Evolutionary conservation across 2,797 vertebrate genomes (phyloP).

Genomic region (Taenioides sp.): DNA sequence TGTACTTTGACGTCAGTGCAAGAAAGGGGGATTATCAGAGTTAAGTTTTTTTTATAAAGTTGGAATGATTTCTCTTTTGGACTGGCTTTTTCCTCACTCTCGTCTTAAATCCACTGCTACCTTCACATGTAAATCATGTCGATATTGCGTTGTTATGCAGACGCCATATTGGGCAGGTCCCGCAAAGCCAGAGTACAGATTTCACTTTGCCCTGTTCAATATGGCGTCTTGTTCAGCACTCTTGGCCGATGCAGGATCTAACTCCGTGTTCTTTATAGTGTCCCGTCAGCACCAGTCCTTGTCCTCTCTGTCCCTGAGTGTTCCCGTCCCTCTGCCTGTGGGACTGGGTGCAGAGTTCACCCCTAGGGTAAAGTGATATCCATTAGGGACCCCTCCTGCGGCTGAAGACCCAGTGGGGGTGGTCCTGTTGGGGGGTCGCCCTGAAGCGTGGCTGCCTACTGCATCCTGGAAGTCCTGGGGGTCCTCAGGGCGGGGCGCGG

Average conservation of each 20-base stretch:
- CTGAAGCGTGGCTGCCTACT: constrained; percentile 83
- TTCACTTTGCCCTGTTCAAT: not conserved
- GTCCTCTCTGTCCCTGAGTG: constrained; percentile 87
- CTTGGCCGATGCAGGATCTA: not conserved
- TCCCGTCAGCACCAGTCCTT: constrained; percentile 94
- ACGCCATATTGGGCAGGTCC: not conserved
- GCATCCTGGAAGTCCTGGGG: constrained; percentile 45
- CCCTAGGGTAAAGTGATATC: constrained; percentile 92
- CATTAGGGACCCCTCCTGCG: constrained; percentile 87
- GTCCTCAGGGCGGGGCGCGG: constrained; percentile 83
- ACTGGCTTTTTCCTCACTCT: constrained; percentile 25
- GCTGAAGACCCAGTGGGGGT: constrained; percentile 63
- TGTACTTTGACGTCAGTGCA: constrained; percentile 69
- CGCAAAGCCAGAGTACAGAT: not conserved
- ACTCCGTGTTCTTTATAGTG: not conserved
- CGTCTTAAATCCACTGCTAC: not conserved
- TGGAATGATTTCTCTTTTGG: constrained; percentile 59
- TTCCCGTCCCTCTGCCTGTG: constrained; percentile 78
- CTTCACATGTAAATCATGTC: not conserved
- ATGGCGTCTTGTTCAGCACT: constrained; percentile 15
- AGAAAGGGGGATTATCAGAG: constrained; percentile 52
- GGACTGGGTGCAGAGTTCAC: constrained; percentile 75
- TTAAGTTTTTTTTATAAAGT: constrained; percentile 50
- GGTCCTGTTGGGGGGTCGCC: constrained; percentile 84
- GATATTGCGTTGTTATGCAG: not conserved